Evolutionary conservation across 2,113 vertebrate species (phyloP).

Genomic region (Neofelis nebulosa): DNA sequence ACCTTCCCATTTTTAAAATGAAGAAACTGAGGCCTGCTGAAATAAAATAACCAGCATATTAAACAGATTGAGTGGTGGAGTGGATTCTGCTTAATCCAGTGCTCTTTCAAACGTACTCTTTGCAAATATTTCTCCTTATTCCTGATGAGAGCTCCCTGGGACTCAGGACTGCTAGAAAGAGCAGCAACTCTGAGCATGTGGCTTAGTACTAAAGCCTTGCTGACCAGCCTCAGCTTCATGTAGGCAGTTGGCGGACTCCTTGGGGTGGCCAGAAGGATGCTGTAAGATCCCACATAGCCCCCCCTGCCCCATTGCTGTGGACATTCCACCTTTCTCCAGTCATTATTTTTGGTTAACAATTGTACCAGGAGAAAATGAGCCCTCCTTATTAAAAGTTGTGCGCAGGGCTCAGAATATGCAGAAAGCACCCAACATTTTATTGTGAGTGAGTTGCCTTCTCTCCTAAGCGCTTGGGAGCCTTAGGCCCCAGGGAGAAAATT

Average conservation of each 20-base stretch:
- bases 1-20: not conserved
- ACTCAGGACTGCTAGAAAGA: not conserved
- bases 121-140: conserved; percentile 32
- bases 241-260: not conserved
- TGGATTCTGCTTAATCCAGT: conserved; percentile 24
- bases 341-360: conserved; percentile 26
- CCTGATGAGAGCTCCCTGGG: not conserved
- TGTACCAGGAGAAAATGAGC: not conserved
- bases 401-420: not conserved
- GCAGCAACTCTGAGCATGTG: not conserved
- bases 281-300: not conserved
- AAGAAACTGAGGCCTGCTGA: not conserved
- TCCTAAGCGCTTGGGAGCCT: not conserved
- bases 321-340: not conserved
- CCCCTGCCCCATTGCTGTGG: not conserved
- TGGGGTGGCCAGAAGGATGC: not conserved
- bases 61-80: not conserved
- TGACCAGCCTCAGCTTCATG: not conserved
- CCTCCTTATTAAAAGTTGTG: not conserved
- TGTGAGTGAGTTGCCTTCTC: not conserved
- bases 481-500: not conserved
- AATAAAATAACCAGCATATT: not conserved
- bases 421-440: not conserved
- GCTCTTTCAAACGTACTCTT: not conserved
- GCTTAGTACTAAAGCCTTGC: not conserved